Base-by-base conservation (phyloP, 2,113 vertebrate species). In the Corynorhinus townsendii region DNA sequence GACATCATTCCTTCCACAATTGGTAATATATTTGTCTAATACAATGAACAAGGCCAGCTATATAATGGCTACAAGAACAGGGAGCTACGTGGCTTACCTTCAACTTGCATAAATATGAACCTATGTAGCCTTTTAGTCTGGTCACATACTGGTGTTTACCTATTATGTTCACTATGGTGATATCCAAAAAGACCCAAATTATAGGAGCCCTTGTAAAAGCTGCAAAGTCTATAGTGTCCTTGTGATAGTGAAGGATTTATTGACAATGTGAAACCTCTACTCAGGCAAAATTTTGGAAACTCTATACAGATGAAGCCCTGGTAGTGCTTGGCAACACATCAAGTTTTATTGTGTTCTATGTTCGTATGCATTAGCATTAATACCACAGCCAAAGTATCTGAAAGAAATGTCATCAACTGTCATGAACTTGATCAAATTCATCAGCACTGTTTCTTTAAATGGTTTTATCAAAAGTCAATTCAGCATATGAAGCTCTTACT, bases 351-450 rank as follows among this genome's bases (percentile, higher is more conserved):
- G 43, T 93, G 15, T 80, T 91, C 64, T 91, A 3, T 56, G 54
- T 80, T 83, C 19, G 24, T 33, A 43, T 35, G 24, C 56, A 80
- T 80, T 95, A 83, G n/a, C 62, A 59, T 81, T 87, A 80, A 87
- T 95, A 88, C 90, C n/a, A 59, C 8, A 94, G 73, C 17, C 56
- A 96, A 82, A 73, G 86, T 69, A 59, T 86, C 62, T 86, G 75
- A 62, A 93, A 94, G 40, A 59, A 93, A 64, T 45, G 7, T 75
- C 24, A 0, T 89, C 33, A 89, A 47, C 30, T 49, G 7, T 85
- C 54, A 77, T 28, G 40, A 90, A 86, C 59, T 71, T 40, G 62
- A 76, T 86, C 64, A 86, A 43, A 89, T 71, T 81, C 30, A 40
- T 84, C 59, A 56, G 49, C 72, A 62, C 7, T 72, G 66, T 35